Percentiles rank a stretch among this genome's conserved stretches.
Evolutionary conservation across 2,113 vertebrate genomes (phyloP).

Genomic region (Brachyhypopomus gauderio): DNA sequence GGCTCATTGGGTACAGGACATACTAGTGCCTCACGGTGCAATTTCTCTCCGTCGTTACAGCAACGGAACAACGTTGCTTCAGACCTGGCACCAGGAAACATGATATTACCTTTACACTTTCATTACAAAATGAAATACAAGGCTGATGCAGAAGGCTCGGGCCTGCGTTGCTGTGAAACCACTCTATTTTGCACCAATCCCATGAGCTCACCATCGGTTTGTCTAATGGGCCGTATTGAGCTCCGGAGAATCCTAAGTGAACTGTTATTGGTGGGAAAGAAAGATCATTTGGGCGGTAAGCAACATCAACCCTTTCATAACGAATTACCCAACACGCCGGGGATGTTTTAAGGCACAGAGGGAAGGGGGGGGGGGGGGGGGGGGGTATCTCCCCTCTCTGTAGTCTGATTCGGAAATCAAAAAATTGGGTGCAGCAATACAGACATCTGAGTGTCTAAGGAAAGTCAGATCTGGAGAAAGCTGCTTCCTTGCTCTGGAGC

Average conservation of each 20-base stretch:
- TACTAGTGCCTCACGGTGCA: too few species aligned
- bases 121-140: slow-evolving; percentile 1
- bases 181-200: slow-evolving; percentile 60
- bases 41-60: background rate
- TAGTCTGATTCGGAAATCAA: background rate
- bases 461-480: background rate
- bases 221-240: slow-evolving; percentile 36
- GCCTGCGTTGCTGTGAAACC: slow-evolving; percentile 27
- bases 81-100: background rate
- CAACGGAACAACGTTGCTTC: background rate
- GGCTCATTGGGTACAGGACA: too few species aligned
- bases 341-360: background rate
- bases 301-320: slow-evolving; percentile 20
- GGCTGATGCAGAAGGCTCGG: background rate
- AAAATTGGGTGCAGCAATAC: background rate
- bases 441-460: background rate
- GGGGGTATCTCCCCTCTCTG: too few species aligned
- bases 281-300: background rate
- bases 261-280: slow-evolving; percentile 20
- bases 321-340: slow-evolving; percentile 15
- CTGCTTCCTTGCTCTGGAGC: background rate
- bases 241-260: slow-evolving; percentile 57
- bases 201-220: slow-evolving; percentile 52
- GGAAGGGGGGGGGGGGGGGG: too few species aligned
- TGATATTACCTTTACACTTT: background rate